Base-by-base conservation (phyloP, 2,888 invertebrate species). In the Selenia dentaria region DNA sequence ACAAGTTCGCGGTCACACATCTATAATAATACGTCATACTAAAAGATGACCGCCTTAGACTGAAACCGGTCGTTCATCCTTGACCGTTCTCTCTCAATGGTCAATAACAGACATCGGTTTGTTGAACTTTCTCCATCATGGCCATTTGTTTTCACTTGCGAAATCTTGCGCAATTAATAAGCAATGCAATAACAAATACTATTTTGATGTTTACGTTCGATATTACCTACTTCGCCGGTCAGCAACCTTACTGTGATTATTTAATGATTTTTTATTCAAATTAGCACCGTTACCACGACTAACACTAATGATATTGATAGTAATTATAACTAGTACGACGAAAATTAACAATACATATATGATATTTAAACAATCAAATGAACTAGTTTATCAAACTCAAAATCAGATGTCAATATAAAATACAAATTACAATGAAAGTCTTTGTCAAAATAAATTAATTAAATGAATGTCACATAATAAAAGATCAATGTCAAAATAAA, bases 91-190 rank as follows among this genome's bases (percentile, higher is more conserved):
- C 27, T 34, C 27, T 25, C 28, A 29, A 34, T 39, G 44, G 27
- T 34, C 31, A 28, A 33, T 31, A 38, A 36, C 27, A 11, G 10
- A 18, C 18, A 9, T 8, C 20, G 4, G 46, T 46, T 40, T 48
- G 43, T 52, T 37, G 51, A 57, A 57, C 57, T 54, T 44, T 51
- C 16, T 37, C 24, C 24, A 37, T 40, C 34, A 33, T 31, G 32
- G 40, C 47, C 10, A 6, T 25, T 13, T 55, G 48, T 48, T 46
- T 48, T 50, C 29, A 25, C 33, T 56, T 51, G 27, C 53, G 32
- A 53, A 52, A 57, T 52, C 49, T 61, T 54, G 52, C 40, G 56
- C 48, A 60, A 54, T 47, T 44, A 20, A 34, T 37, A 29, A 43
- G 47, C 32, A 44, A 39, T 33, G 27, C 14, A 50, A 52, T 51